Base-by-base conservation (phyloP, 2,113 vertebrate genomes). In the Python bivittatus region DNA sequence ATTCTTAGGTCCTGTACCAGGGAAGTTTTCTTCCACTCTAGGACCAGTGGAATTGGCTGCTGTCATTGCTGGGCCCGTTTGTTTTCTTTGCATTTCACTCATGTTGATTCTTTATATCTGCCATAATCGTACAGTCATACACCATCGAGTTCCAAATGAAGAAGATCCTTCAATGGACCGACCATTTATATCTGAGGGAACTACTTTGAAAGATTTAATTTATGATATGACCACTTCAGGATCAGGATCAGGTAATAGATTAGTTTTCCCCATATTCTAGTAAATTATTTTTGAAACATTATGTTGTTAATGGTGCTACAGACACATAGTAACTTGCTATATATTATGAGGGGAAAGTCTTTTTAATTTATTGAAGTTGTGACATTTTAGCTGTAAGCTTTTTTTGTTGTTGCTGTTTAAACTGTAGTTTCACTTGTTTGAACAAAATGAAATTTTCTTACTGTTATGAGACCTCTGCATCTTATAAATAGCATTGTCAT, bases 191-290 rank as follows among this genome's bases (percentile, higher is more conserved):
- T 99, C 98, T 0, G 99, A 99, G 83, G 99, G 99, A 84, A 99
- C 99, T 79, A 99, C 99, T 0, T 97, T 99, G 90, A 99, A 99
- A 97, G 99, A 99, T 97, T 98, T 99, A 92, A 99, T 99, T 97
- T 99, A 99, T 48, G 99, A 99, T 96, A 99, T 99, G 99, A 99
- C 99, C 93, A 99, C 99, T 53, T 99, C 99, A 0, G 99, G 99
- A 52, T 99, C 99, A 91, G 99, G 99, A 84, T 99, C 99, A 97
- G 99, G 99, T 99, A 97, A 95, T 90, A 27, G 56, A 42, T 60
- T 92, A 90, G 17, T 27, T 17, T 4, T 2, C 27, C 27, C 38
- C 23, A 22, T 48, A 33, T 44, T 17, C 1, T 29, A 17, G 4
- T 89, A 61, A 27, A 54, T 84, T 4, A 23, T 89, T 52, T 23